phyloP scores from a whole-genome alignment of 2,113 vertebrate species.

The Machaerirhynchus nigripectus region DNA sequence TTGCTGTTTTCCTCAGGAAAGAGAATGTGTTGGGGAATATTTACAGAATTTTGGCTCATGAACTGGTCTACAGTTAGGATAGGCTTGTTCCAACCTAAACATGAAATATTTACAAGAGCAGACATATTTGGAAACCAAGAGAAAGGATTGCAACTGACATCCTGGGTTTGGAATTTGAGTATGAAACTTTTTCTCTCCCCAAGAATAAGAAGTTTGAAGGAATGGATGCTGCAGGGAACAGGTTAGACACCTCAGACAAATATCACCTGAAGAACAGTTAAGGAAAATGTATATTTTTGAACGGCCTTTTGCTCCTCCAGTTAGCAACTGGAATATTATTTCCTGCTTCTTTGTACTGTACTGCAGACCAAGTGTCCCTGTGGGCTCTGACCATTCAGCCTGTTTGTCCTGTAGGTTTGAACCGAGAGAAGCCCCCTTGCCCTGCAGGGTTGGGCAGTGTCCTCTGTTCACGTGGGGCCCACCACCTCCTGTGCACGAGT shows the following conservation, averaged over 20 bases:
- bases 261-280: neutral
- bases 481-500: neutral
- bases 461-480: neutral
- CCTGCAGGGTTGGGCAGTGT: neutral
- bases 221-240: neutral
- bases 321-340: neutral
- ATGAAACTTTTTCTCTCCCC: neutral
- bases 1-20: neutral
- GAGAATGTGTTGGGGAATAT: neutral
- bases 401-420: neutral
- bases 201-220: neutral
- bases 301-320: neutral
- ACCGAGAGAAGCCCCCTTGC: neutral
- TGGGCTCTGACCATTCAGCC: neutral
- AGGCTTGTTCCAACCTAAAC: neutral
- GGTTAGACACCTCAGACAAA: neutral
- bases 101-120: neutral
- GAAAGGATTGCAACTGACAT: neutral
- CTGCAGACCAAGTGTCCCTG: neutral
- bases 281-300: neutral
- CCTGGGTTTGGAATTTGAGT: neutral
- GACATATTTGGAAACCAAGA: neutral
- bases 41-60: neutral
- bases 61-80: neutral
- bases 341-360: neutral